Conservation (phyloP, 2,797 vertebrate genomes). For the Mus spretus region DNA sequence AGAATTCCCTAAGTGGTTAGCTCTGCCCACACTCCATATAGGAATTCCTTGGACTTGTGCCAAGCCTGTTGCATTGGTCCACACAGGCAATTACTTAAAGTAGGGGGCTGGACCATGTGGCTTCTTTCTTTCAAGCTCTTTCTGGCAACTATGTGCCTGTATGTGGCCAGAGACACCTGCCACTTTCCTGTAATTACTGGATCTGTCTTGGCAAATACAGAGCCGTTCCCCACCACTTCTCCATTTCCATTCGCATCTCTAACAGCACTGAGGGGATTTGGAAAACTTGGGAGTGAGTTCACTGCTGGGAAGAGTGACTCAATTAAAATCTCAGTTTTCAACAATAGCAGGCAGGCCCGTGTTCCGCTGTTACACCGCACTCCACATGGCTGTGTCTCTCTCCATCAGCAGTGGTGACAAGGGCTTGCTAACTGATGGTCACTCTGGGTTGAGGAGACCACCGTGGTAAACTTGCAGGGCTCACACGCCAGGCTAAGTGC, state of each 20-base stretch:
- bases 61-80: neutral
- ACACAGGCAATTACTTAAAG: neutral
- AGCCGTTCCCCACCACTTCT: neutral
- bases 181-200: neutral
- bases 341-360: neutral
- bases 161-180: neutral
- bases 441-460: neutral
- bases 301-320: conserved; percentile 75
- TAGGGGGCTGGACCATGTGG: neutral
- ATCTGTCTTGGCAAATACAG: neutral
- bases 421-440: conserved; percentile 60
- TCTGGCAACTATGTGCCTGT: neutral
- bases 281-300: conserved; percentile 64
- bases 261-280: neutral
- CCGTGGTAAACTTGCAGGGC: neutral
- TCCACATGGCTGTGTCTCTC: neutral
- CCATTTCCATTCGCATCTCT: neutral
- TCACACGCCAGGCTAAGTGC: neutral
- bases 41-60: neutral
- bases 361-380: conserved; percentile 52
- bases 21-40: neutral
- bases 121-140: conserved; percentile 15
- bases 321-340: conserved; percentile 80
- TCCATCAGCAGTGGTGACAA: neutral
- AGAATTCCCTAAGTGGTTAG: neutral